Percentiles rank a stretch among this genome's conserved stretches.
These are phyloP conservation scores for Subanguina moxae DNA, from an alignment of 1,140 invertebrate genomes.

Conservation along the genomic window DNA sequence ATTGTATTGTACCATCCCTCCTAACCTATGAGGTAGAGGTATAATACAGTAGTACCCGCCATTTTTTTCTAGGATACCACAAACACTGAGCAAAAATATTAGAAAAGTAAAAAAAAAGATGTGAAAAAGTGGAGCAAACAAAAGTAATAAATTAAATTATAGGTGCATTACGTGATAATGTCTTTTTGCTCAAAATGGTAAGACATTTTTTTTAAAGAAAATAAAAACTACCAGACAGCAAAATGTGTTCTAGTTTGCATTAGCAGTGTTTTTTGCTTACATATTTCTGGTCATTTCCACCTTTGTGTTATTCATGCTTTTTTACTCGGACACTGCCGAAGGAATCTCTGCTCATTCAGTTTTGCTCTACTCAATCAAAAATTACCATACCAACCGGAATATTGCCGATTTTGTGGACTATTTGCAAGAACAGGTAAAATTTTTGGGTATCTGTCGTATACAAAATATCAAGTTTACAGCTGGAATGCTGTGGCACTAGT, in stretches of 20 bases:
- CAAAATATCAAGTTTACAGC: slow-evolving; percentile 35
- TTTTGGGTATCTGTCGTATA: not conserved
- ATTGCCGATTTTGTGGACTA: slow-evolving; percentile 56
- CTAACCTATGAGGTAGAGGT: too few species aligned
- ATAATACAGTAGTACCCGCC: too few species aligned
- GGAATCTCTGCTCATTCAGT: slow-evolving; percentile 48
- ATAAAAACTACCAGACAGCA: not conserved
- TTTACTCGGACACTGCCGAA: slow-evolving; percentile 55
- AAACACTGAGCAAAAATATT: too few species aligned
- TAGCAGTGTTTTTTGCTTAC: slow-evolving; percentile 52
- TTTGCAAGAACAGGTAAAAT: slow-evolving; percentile 51
- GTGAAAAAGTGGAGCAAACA: too few species aligned
- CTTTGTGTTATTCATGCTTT: slow-evolving; percentile 53
- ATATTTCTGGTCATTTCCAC: slow-evolving; percentile 49
- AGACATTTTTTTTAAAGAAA: not conserved
- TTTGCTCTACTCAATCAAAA: slow-evolving; percentile 44
- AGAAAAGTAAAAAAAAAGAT: too few species aligned
- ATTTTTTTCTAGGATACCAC: too few species aligned
- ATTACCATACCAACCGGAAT: slow-evolving; percentile 50
- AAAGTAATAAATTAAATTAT: not conserved
- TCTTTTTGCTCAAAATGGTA: slow-evolving; percentile 55
- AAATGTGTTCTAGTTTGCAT: slow-evolving; percentile 48
- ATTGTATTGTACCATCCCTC: too few species aligned
- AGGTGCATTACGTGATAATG: slow-evolving; percentile 47
- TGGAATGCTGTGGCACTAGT: slow-evolving; percentile 58